A percentile compares a stretch with the other conserved stretches of the same genome.
phyloP scores from a whole-genome alignment of 1,140 invertebrate species.

The Helicorthomorpha holstii region DNA sequence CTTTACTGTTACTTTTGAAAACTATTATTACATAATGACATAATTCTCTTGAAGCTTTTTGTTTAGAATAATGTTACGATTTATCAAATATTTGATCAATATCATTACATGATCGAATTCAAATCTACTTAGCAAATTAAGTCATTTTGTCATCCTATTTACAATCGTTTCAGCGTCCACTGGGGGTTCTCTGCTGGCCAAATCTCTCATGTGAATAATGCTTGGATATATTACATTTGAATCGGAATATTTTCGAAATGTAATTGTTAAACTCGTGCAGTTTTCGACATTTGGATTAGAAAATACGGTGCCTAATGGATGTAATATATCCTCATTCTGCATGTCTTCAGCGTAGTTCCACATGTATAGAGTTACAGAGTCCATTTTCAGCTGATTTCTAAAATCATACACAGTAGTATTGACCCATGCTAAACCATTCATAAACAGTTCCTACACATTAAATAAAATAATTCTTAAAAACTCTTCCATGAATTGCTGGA shows the following conservation, averaged over 20 bases:
- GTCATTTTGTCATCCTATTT: too few relatives aligned
- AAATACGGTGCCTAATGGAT: conserved; percentile 68
- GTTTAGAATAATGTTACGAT: too few relatives aligned
- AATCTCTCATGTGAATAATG: conserved; percentile 27
- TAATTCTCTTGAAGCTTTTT: too few relatives aligned
- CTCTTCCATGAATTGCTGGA: conserved; percentile 6
- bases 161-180: too few relatives aligned
- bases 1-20: too few relatives aligned
- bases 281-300: conserved; percentile 68
- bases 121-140: too few relatives aligned
- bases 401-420: conserved; percentile 91
- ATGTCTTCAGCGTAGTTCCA: conserved; percentile 73
- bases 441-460: conserved; percentile 40
- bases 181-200: not conserved
- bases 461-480: not conserved
- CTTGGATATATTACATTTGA: conserved; percentile 51
- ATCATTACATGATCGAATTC: too few relatives aligned
- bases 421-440: conserved; percentile 78
- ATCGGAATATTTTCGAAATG: conserved; percentile 52
- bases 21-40: too few relatives aligned
- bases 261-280: conserved; percentile 58
- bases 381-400: conserved; percentile 63
- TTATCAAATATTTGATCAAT: too few relatives aligned
- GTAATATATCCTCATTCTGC: conserved; percentile 65
- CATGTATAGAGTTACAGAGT: conserved; percentile 69